Percentiles rank a stretch among this genome's conserved stretches.
phyloP scores from a whole-genome alignment of 2,113 vertebrate genomes.

The Corythornis cristatus region DNA sequence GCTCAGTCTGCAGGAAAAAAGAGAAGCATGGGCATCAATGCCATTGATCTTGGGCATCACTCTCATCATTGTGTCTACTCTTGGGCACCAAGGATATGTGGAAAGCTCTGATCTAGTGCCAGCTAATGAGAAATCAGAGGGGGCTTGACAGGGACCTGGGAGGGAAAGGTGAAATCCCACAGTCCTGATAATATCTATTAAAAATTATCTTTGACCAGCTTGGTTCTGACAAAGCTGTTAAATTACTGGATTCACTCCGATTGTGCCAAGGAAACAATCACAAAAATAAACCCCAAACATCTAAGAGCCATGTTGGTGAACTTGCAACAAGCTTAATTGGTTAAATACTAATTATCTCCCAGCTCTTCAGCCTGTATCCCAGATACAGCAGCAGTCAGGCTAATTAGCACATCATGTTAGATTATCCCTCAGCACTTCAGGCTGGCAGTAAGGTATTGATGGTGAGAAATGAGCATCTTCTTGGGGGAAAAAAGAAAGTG shows the following conservation, averaged over 20 bases:
- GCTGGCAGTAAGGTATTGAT: background rate
- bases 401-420: conserved; percentile 38
- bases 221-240: background rate
- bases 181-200: background rate
- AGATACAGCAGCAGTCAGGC: background rate
- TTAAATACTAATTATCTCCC: conserved; percentile 47
- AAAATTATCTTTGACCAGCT: background rate
- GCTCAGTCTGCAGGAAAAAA: background rate
- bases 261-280: background rate
- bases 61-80: background rate
- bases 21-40: background rate
- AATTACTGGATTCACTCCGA: background rate
- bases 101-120: background rate
- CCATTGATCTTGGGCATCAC: fast-evolving
- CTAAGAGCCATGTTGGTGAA: background rate
- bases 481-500: background rate
- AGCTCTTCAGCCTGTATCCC: background rate
- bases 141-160: background rate
- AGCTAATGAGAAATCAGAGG: background rate
- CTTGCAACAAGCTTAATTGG: conserved; percentile 26
- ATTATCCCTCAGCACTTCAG: background rate
- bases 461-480: background rate
- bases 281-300: background rate
- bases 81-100: background rate
- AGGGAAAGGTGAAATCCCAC: conserved; percentile 4